A percentile compares a stretch with the other conserved stretches of the same genome.
These are phyloP conservation scores for Meteorus cinctellus DNA, from an alignment of 2,888 invertebrate species.

Conservation along the genomic window DNA sequence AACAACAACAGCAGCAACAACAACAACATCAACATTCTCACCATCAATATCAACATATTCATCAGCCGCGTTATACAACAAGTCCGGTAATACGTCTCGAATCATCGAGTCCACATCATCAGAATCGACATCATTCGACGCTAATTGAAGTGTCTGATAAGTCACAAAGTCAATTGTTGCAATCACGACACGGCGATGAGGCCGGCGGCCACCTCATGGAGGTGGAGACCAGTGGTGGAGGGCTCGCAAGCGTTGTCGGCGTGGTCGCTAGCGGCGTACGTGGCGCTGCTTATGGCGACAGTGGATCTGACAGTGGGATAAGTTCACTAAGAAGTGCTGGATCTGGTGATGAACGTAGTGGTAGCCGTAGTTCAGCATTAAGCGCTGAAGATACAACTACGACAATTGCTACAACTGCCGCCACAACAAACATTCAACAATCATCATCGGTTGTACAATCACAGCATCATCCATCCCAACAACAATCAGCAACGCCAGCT, in stretches of 20 bases:
- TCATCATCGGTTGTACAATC: conserved; percentile 34
- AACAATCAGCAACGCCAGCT: conserved; percentile 63
- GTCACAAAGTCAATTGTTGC: conserved; percentile 51
- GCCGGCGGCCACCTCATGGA: conserved; percentile 62
- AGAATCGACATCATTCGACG: conserved; percentile 48
- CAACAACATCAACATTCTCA: conserved; percentile 58
- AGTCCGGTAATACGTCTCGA: conserved; percentile 57
- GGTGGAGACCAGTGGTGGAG: conserved; percentile 72
- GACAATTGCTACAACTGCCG: conserved; percentile 66
- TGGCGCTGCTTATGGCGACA: conserved; percentile 73
- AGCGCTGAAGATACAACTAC: conserved; percentile 82
- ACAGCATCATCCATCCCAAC: conserved; percentile 43
- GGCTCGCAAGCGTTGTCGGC: conserved; percentile 71
- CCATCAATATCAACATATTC: conserved; percentile 56
- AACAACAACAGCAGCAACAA: conserved; percentile 52
- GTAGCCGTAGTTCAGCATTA: conserved; percentile 84
- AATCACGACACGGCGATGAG: conserved; percentile 66
- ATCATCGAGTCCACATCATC: conserved; percentile 37
- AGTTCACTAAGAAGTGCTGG: conserved; percentile 84
- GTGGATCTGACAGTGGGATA: conserved; percentile 81
- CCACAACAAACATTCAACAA: conserved; percentile 61
- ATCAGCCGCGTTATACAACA: conserved; percentile 54
- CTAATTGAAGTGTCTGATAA: conserved; percentile 44
- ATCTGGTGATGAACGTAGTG: conserved; percentile 84
- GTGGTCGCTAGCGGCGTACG: conserved; percentile 43